Base-by-base conservation (phyloP, 2,797 vertebrate genomes). In the Podarcis siculus region DNA sequence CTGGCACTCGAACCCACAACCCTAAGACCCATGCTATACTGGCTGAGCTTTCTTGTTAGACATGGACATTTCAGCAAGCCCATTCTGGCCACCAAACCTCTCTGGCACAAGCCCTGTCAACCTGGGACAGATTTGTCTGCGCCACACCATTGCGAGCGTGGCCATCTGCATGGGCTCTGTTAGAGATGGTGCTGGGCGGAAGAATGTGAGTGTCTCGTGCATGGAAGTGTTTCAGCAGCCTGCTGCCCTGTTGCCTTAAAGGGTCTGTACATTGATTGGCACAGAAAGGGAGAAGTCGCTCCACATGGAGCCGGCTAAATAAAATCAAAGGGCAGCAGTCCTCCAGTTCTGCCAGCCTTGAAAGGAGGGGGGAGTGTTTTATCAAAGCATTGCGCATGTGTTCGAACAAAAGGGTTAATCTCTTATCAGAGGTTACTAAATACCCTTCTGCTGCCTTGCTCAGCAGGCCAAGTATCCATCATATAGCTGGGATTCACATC, bases 361-460 rank as follows among this genome's bases (percentile, higher is more conserved):
- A 27, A 25, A 12, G 72, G 71, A 58, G 61, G 13, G 49, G 45
- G 39, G 78, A 64, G 0, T 4, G n/a, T 39, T 42, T 42, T 7
- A 88, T 83, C 82, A 85, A 79, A 86, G 82, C 35, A 86, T 61
- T 7, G 79, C 42, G n/a, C 82, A 69, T 61, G n/a, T 87, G 86
- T 83, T 35, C 75, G 58, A 79, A 92, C n/a, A 85, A 90, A 81
- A 0, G 0, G 25, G 35, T 37, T 91, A 23, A 55, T 86, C 15
- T 58, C 86, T 77, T 0, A 3, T 42, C 86, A 66, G 75, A 80
- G n/a, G 84, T 61, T 35, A 77, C 21, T 8, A 87, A 93, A 91
- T 76, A 61, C 25, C 5, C 81, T 83, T 6, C 39, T 82, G 25
- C 67, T 86, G 86, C 0, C 0, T 6, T 58, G 0, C 58, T 55